These are phyloP conservation scores for Passer domesticus DNA, from an alignment of 2,113 vertebrate species.

Conservation along the genomic window DNA sequence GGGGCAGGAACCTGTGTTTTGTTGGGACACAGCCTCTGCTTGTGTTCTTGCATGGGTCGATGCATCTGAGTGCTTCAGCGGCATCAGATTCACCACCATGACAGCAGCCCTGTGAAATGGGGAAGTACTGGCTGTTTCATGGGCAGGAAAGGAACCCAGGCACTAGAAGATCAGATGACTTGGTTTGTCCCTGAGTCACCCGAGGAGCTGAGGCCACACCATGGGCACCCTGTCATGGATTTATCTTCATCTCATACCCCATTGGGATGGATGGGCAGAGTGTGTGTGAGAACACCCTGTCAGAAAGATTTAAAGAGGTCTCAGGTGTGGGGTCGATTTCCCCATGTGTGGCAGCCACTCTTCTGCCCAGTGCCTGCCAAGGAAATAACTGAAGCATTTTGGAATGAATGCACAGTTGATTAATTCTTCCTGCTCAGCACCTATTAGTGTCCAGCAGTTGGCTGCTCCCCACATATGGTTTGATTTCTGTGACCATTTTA, in stretches of 20 bases:
- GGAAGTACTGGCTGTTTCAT: not conserved
- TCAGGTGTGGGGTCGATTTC: not conserved
- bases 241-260: not conserved
- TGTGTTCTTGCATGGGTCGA: not conserved
- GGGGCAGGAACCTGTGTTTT: not conserved
- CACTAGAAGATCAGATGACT: not conserved
- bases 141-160: not conserved
- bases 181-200: not conserved
- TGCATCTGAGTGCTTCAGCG: not conserved
- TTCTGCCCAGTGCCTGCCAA: not conserved
- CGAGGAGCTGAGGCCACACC: not conserved
- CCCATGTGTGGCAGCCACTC: accelerated
- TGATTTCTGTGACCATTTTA: not conserved
- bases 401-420: not conserved
- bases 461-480: not conserved
- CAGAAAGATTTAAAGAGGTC: not conserved
- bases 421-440: not conserved
- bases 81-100: not conserved
- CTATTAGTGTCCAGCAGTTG: not conserved
- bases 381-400: not conserved
- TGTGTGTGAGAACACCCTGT: accelerated
- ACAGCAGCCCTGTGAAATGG: not conserved
- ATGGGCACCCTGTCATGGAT: not conserved
- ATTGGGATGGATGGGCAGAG: not conserved
- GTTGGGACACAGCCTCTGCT: not conserved